Conservation (phyloP, 2,888 invertebrate species). For the Pyrocoelia pectoralis region DNA sequence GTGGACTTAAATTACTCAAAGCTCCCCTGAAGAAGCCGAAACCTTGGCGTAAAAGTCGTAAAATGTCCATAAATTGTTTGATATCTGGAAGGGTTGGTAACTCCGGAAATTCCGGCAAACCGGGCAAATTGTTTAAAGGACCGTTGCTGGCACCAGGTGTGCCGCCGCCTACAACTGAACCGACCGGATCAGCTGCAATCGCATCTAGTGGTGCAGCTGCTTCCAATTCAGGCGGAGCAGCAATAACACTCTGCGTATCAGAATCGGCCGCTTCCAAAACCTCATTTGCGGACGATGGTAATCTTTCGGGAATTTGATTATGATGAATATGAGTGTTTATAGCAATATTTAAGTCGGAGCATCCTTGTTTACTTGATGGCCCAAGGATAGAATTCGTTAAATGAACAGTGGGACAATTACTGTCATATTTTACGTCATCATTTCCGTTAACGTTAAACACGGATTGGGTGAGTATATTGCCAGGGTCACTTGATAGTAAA, state of each 20-base stretch:
- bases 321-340: conserved; percentile 75
- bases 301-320: conserved; percentile 59
- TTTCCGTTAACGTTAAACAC: conserved; percentile 46
- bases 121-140: conserved; percentile 39
- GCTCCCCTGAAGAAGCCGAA: conserved; percentile 44
- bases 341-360: conserved; percentile 74
- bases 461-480: conserved; percentile 48
- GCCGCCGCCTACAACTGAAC: conserved; percentile 38
- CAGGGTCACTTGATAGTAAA: conserved; percentile 11
- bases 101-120: conserved; percentile 46
- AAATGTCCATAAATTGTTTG: conserved; percentile 50
- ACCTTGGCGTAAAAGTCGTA: conserved; percentile 46
- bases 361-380: conserved; percentile 67
- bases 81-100: conserved; percentile 41
- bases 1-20: conserved; percentile 57
- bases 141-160: conserved; percentile 39
- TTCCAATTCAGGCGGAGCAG: conserved; percentile 47
- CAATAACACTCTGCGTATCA: conserved; percentile 56
- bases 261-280: conserved; percentile 58
- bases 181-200: conserved; percentile 31
- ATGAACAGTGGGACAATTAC: conserved; percentile 65
- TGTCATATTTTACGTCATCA: conserved; percentile 29
- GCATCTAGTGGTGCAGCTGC: conserved; percentile 10
- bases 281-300: conserved; percentile 48
- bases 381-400: conserved; percentile 64